phyloP scores from a whole-genome alignment of 2,888 invertebrate species.

The Macropis europaea region DNA sequence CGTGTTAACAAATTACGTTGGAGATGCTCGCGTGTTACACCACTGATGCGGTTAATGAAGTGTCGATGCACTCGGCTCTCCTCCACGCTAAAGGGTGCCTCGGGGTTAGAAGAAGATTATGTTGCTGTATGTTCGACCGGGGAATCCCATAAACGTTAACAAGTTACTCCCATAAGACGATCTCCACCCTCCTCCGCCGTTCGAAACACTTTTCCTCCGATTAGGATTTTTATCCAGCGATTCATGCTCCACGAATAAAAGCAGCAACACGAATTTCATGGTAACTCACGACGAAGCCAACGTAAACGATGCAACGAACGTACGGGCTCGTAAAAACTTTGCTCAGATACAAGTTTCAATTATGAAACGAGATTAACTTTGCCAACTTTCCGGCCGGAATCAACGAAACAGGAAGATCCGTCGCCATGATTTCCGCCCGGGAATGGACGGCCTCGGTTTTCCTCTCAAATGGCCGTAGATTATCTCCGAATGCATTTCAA shows the following conservation, averaged over 20 bases:
- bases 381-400: conserved; percentile 17
- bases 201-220: no score
- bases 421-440: conserved; percentile 4
- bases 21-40: background rate
- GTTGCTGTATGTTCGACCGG: background rate
- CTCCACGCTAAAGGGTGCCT: background rate
- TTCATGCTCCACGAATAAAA: no score
- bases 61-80: background rate
- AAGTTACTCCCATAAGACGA: no score
- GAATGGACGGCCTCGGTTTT: conserved; percentile 18
- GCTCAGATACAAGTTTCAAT: conserved; percentile 24
- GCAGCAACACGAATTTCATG: background rate
- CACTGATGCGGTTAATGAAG: conserved; percentile 19
- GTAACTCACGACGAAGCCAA: background rate
- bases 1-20: conserved; percentile 10
- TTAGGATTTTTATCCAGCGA: no score
- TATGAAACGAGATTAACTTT: conserved; percentile 32
- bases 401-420: conserved; percentile 29
- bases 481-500: conserved; percentile 22
- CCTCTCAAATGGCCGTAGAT: conserved; percentile 10
- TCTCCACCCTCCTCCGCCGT: no score
- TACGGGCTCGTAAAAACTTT: conserved; percentile 6
- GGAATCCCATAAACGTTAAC: no score
- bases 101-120: background rate
- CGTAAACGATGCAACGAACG: conserved; percentile 7